A percentile compares a stretch with the other conserved stretches of the same genome.
Evolutionary conservation across 2,797 vertebrate genomes (phyloP).

Genomic region (Staurois parvus): DNA sequence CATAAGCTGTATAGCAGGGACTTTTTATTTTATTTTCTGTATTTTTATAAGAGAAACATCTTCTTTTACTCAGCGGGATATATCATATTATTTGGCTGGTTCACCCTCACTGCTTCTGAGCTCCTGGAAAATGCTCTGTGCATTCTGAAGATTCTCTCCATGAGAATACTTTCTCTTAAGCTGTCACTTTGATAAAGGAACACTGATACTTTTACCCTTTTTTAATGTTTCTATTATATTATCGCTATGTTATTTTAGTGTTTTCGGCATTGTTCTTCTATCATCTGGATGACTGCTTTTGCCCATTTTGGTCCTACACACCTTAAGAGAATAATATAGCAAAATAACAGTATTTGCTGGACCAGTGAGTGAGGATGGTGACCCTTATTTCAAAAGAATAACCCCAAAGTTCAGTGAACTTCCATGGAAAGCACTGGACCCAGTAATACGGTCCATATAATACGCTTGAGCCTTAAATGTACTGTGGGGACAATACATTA

Average conservation of each 20-base stretch:
- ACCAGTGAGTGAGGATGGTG: constrained; percentile 60
- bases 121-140: constrained; percentile 50
- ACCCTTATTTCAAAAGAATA: constrained; percentile 64
- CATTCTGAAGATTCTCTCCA: constrained; percentile 40
- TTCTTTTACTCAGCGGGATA: constrained; percentile 46
- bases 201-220: constrained; percentile 58
- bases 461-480: constrained; percentile 51
- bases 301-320: constrained; percentile 66
- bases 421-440: constrained; percentile 52
- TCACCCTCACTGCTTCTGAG: constrained; percentile 51
- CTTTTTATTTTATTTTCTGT: neutral
- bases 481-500: constrained; percentile 22
- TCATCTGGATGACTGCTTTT: constrained; percentile 64
- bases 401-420: constrained; percentile 62
- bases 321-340: constrained; percentile 67
- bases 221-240: constrained; percentile 62
- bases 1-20: neutral
- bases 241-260: constrained; percentile 65
- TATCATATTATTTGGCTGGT: constrained; percentile 54
- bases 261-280: constrained; percentile 63
- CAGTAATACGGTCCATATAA: constrained; percentile 30
- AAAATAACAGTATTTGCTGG: constrained; percentile 57
- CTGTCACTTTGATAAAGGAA: constrained; percentile 48
- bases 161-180: constrained; percentile 10
- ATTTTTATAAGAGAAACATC: constrained; percentile 28